These are phyloP conservation scores for Agriopis leucophaearia DNA, from an alignment of 2,888 invertebrate species.

Conservation along the genomic window DNA sequence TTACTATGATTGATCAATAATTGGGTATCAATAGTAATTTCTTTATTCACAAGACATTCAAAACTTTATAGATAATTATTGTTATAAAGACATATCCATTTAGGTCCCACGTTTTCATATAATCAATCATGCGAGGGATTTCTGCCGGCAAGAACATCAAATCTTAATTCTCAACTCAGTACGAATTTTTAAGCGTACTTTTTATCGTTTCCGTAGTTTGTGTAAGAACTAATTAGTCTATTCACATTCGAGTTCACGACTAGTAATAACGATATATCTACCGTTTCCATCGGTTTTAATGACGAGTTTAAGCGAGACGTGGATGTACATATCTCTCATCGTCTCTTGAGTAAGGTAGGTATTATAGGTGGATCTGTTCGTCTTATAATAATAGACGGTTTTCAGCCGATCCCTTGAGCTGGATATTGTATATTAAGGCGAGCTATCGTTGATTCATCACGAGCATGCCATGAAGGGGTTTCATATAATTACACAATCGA, in stretches of 20 bases:
- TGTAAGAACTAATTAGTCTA: conserved; percentile 24
- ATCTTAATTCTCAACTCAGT: conserved; percentile 18
- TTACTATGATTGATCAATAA: conserved; percentile 43
- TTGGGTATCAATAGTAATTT: conserved; percentile 21
- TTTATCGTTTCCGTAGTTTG: conserved; percentile 41
- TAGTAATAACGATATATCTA: conserved; percentile 12
- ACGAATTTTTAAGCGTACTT: conserved; percentile 9
- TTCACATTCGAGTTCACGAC: conserved; percentile 32
- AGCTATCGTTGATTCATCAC: conserved; percentile 3
- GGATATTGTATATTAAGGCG: not conserved
- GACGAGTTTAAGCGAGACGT: conserved; percentile 13
- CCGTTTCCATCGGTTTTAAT: conserved; percentile 21
- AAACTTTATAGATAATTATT: conserved; percentile 35
- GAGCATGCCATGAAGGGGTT: conserved; percentile 14
- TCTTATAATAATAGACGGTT: conserved; percentile 12
- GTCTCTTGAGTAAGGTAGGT: not conserved
- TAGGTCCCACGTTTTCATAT: conserved; percentile 73
- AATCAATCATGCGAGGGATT: conserved; percentile 56
- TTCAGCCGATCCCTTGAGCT: conserved; percentile 16
- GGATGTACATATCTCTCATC: not conserved
- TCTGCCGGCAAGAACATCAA: conserved; percentile 70
- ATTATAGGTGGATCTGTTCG: not conserved
- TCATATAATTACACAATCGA: not conserved
- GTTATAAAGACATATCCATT: conserved; percentile 63
- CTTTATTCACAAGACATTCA: conserved; percentile 35